Percentiles rank a stretch among this genome's conserved stretches.
Conservation (phyloP, 2,113 vertebrate species). For the Vulpes vulpes region DNA sequence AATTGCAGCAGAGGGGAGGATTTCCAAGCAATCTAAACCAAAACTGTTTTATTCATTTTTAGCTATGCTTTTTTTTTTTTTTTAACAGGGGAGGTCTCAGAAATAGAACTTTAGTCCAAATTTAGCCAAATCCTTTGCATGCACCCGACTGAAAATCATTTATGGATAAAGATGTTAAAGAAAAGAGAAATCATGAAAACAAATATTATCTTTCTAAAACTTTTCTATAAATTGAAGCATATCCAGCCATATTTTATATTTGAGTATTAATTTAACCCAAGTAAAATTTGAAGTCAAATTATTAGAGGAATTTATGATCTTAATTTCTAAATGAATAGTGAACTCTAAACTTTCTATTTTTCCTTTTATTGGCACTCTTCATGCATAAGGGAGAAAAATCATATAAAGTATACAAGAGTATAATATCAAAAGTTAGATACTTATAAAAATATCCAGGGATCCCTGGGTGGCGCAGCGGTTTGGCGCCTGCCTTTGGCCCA, state of each 20-base stretch:
- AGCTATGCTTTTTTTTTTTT: neutral
- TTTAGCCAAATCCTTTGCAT: slow-evolving; percentile 3
- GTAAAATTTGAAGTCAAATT: neutral
- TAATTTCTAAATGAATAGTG: neutral
- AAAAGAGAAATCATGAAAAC: neutral
- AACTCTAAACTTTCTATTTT: neutral
- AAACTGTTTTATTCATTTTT: slow-evolving; percentile 74
- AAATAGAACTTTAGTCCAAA: slow-evolving; percentile 65
- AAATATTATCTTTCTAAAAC: neutral
- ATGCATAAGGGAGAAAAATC: neutral
- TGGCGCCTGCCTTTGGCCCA: too few species aligned
- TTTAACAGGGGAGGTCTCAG: slow-evolving; percentile 12
- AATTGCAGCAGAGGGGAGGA: slow-evolving; percentile 73
- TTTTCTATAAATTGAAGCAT: neutral
- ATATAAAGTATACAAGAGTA: neutral
- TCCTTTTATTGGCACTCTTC: neutral
- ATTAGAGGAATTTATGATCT: neutral
- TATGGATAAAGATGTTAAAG: neutral
- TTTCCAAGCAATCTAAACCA: slow-evolving; percentile 72
- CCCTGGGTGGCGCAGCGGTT: too few species aligned
- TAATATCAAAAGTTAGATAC: neutral
- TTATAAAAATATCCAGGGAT: neutral
- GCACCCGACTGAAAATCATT: slow-evolving; percentile 8
- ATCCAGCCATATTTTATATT: neutral
- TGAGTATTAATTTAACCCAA: neutral